These are phyloP conservation scores for Scrobipalpa atriplicella DNA, from an alignment of 2,888 invertebrate genomes.

Conservation along the genomic window DNA sequence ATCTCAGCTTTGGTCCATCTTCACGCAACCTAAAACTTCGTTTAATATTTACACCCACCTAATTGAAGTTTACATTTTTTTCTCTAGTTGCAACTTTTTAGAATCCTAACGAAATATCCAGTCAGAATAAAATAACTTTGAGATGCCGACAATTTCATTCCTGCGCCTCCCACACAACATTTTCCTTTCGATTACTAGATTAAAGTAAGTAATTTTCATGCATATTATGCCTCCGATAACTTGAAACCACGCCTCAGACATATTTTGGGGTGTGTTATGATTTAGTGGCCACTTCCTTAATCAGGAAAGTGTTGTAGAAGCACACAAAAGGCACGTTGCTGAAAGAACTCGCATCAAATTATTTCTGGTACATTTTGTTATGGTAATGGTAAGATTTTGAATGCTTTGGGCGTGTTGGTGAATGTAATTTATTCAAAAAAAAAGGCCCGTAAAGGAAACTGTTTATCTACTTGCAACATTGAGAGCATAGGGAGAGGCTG, in stretches of 20 bases:
- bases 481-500: conserved; percentile 1
- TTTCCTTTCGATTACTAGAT: conserved; percentile 19
- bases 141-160: not conserved
- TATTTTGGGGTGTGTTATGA: conserved; percentile 61
- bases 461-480: conserved; percentile 8
- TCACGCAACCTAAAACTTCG: not conserved
- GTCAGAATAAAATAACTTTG: not conserved
- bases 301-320: conserved; percentile 55
- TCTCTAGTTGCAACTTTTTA: not conserved
- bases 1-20: conserved; percentile 36
- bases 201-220: conserved; percentile 23
- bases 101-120: not conserved
- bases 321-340: conserved; percentile 5
- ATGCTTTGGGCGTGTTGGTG: not conserved
- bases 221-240: conserved; percentile 37
- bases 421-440: not conserved
- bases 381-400: conserved; percentile 5
- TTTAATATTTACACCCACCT: not conserved
- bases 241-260: conserved; percentile 49
- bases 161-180: conserved; percentile 4
- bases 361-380: conserved; percentile 1
- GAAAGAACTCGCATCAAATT: conserved; percentile 32
- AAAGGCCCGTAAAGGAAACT: conserved; percentile 5
- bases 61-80: not conserved
- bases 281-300: conserved; percentile 63